Base-by-base conservation (phyloP, 2,888 invertebrate species). In the Apodemia hepburni region DNA sequence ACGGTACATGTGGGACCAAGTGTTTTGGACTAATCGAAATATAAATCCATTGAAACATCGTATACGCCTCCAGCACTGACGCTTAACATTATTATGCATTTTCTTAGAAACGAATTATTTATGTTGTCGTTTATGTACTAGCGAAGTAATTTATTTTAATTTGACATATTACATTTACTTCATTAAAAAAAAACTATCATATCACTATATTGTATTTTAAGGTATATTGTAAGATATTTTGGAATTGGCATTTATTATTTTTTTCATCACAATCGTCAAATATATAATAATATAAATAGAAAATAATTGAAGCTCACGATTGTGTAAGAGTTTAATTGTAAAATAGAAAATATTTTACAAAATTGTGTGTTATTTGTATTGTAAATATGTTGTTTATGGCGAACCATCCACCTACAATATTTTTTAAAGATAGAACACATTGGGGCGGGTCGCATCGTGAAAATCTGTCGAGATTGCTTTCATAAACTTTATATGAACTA, bases 31-130 rank as follows among this genome's bases (percentile, higher is more conserved):
- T 8, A 33, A 33, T 33, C 33, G 33, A 33, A 7, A 7, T 7
- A 33, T 33, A 7, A 33, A 8, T 0, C 33, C 7, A 8, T 7
- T 33, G 8, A 33, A 33, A 33, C 33, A 33, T 33, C 33, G 33
- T 7, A 7, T 33, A 7, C 33, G 33, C 49, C 49, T 49, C n/a
- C 18, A 18, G 2, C 49, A 49, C 18, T 49, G 18, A n/a, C 17
- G 9, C 5, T 49, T 18, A 49, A 49, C 22, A 54, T 54, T 54
- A 54, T 27, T 54, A 11, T 33, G 35, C 38, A 35, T 38, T 18
- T 61, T 59, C 27, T 57, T 27, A 57, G 22, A 61, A 61, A 78
- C 79, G 82, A 84, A 84, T 85, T 83, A 80, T 79, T 73, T 75
- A 66, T 73, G 65, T 67, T 71, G 71, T 64, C 17, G 15, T 47